These are phyloP conservation scores for Polymixis lichenea DNA, from an alignment of 2,888 invertebrate genomes.

Conservation along the genomic window DNA sequence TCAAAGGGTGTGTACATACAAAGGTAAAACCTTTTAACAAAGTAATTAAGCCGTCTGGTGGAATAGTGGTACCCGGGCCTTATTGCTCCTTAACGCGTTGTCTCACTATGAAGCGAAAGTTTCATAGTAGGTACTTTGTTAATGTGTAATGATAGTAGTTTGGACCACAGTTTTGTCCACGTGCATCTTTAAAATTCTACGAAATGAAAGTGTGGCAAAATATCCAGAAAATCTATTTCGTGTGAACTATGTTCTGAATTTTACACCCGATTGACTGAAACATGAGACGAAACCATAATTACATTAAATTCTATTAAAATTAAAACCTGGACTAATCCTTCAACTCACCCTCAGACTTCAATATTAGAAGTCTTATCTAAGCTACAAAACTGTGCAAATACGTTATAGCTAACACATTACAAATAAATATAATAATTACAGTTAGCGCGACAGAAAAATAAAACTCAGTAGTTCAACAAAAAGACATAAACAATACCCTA, in stretches of 20 bases:
- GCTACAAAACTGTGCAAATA: not conserved
- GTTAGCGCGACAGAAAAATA: not conserved
- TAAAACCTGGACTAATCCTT: not conserved
- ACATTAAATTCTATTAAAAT: not conserved
- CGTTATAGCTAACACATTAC: not conserved
- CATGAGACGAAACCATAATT: not conserved
- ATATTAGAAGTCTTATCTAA: no score
- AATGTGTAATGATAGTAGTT: conserved; percentile 11
- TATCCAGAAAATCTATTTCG: not conserved
- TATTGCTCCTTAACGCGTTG: not conserved
- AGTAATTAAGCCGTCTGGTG: conserved; percentile 20
- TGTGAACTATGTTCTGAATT: not conserved
- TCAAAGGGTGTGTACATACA: conserved; percentile 21
- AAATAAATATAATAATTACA: not conserved
- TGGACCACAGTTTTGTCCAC: not conserved
- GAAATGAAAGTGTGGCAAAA: not conserved
- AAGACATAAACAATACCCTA: not conserved
- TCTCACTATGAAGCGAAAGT: conserved; percentile 9
- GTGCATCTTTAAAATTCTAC: not conserved
- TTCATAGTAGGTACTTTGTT: not conserved
- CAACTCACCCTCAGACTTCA: no score
- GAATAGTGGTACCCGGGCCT: conserved; percentile 5
- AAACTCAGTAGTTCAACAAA: not conserved
- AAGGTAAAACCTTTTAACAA: conserved; percentile 1
- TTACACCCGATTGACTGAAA: not conserved